These are phyloP conservation scores for Biston betularia DNA, from an alignment of 2,888 invertebrate species.

Conservation along the genomic window DNA sequence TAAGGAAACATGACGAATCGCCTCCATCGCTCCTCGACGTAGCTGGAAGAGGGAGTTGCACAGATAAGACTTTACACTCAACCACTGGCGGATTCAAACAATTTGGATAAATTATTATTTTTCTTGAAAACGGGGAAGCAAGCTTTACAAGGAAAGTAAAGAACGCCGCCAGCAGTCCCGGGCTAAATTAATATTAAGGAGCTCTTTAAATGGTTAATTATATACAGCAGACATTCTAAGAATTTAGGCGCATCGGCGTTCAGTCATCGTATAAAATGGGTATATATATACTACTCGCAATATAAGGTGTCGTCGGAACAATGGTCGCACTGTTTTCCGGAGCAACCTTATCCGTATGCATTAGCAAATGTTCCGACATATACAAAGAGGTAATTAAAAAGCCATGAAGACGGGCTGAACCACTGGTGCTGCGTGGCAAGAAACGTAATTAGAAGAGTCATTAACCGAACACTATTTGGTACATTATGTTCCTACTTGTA, in stretches of 20 bases:
- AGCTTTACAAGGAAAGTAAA: constrained; percentile 38
- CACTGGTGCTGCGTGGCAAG: constrained; percentile 51
- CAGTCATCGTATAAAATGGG: constrained; percentile 67
- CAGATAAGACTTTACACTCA: constrained; percentile 72
- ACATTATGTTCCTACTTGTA: constrained; percentile 11
- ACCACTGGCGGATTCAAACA: constrained; percentile 54
- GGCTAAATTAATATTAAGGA: constrained; percentile 62
- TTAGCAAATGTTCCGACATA: constrained; percentile 77
- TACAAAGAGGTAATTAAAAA: constrained; percentile 79
- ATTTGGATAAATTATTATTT: constrained; percentile 60
- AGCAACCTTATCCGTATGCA: constrained; percentile 69
- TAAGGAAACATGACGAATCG: constrained; percentile 77
- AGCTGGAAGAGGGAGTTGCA: constrained; percentile 59
- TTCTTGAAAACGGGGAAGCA: constrained; percentile 38
- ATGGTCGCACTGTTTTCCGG: constrained; percentile 75
- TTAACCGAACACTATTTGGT: constrained; percentile 50
- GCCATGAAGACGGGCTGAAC: constrained; percentile 64
- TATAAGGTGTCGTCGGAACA: constrained; percentile 78
- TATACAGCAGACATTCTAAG: constrained; percentile 77
- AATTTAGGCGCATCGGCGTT: constrained; percentile 70
- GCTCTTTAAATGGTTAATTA: constrained; percentile 67
- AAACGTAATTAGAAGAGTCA: constrained; percentile 62
- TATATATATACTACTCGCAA: constrained; percentile 76
- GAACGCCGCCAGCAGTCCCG: constrained; percentile 42
- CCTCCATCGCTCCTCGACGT: constrained; percentile 73